Conservation (phyloP, 2,113 vertebrate species). For the Morone saxatilis region DNA sequence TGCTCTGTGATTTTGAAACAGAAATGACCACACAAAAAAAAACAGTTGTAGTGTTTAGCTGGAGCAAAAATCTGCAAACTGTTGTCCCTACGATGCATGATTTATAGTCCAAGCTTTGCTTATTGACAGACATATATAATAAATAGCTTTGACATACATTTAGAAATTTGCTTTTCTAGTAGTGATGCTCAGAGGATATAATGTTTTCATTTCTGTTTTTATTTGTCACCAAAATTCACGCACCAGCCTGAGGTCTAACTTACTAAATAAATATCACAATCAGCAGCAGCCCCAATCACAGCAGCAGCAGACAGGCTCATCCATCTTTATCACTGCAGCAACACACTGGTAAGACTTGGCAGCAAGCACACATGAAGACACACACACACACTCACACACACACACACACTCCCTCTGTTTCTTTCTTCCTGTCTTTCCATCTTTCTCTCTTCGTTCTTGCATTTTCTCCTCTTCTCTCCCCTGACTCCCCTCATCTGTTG, state of each 20-base stretch:
- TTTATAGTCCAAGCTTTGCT: background rate
- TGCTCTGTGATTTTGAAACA: background rate
- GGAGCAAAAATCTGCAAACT: background rate
- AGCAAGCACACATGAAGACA: constrained; percentile 10
- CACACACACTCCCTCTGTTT: constrained; percentile 10
- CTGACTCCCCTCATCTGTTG: background rate
- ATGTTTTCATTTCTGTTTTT: background rate
- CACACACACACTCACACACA: background rate
- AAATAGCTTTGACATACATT: constrained; percentile 15
- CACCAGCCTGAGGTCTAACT: background rate
- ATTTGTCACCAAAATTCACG: background rate
- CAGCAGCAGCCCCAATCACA: constrained; percentile 49
- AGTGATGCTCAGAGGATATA: background rate
- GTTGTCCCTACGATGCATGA: background rate
- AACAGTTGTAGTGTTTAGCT: background rate
- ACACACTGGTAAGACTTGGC: constrained; percentile 38
- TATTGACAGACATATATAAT: constrained; percentile 11
- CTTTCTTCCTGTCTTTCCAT: constrained; percentile 13
- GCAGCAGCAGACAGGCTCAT: constrained; percentile 57
- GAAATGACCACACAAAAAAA: background rate
- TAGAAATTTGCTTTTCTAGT: background rate
- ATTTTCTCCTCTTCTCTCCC: constrained; percentile 23
- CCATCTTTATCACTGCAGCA: constrained; percentile 76
- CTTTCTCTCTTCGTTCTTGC: constrained; percentile 25
- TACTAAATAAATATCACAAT: constrained; percentile 10